These are phyloP conservation scores for Poecilia picta DNA, from an alignment of 2,797 vertebrate species.

Conservation along the genomic window DNA sequence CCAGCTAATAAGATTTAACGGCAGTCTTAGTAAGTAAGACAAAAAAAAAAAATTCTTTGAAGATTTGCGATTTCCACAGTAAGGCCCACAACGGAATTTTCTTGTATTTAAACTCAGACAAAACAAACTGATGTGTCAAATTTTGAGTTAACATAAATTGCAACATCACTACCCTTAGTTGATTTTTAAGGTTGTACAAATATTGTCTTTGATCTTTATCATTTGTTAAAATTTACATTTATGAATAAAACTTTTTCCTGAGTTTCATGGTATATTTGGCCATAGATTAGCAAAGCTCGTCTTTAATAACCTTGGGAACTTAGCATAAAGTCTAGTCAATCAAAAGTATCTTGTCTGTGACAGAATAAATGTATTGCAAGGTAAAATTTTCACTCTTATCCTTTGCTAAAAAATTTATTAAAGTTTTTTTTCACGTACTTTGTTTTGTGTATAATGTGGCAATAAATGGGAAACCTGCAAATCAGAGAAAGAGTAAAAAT, in stretches of 20 bases:
- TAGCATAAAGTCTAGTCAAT: not conserved
- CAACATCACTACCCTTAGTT: too few relatives aligned
- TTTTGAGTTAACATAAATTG: too few relatives aligned
- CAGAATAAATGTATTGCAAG: not conserved
- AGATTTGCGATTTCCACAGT: too few relatives aligned
- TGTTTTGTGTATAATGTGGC: not conserved
- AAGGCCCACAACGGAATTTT: rapidly evolving
- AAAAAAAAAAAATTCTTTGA: too few relatives aligned
- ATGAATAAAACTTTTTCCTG: too few relatives aligned
- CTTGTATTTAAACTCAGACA: too few relatives aligned
- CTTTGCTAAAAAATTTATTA: not conserved
- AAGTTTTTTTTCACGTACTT: not conserved
- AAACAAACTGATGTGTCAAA: too few relatives aligned
- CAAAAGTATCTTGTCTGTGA: not conserved
- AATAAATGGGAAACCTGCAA: not conserved
- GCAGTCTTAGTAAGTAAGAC: too few relatives aligned
- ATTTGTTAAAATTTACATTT: not conserved
- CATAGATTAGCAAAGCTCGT: not conserved
- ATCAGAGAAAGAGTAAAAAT: not conserved
- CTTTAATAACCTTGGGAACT: not conserved
- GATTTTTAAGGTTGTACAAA: too few relatives aligned
- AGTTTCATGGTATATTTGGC: too few relatives aligned
- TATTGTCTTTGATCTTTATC: not conserved
- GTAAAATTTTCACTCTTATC: not conserved
- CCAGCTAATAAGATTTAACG: too few relatives aligned